Percentiles rank a stretch among this genome's conserved stretches.
Conservation (phyloP, 2,113 vertebrate genomes). For the Takifugu bimaculatus region DNA sequence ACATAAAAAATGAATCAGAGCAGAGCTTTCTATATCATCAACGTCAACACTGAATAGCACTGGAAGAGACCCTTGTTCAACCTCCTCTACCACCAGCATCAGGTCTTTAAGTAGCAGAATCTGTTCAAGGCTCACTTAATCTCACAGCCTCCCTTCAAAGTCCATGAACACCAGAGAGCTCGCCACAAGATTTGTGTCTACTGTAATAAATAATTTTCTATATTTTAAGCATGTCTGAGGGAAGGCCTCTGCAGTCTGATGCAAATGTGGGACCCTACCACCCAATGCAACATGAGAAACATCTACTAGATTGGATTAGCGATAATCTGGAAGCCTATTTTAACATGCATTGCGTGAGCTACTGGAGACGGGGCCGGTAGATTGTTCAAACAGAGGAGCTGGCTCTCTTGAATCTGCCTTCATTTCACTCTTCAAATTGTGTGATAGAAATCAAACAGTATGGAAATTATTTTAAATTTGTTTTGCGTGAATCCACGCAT, state of each 20-base stretch:
- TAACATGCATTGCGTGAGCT: constrained; percentile 50
- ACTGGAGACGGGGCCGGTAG: constrained; percentile 34
- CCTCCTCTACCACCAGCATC: no score
- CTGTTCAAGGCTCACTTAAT: no score
- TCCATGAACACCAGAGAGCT: no score
- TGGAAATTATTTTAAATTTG: constrained; percentile 51
- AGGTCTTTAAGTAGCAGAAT: no score
- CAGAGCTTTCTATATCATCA: no score
- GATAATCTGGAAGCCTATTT: constrained; percentile 50
- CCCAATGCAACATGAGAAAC: constrained; percentile 47
- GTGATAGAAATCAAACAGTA: constrained; percentile 52
- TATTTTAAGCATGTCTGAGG: no score
- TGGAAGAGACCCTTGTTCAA: no score
- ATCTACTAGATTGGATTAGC: constrained; percentile 43
- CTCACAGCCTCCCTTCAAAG: no score
- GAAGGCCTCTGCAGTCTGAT: not conserved
- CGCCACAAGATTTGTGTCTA: no score
- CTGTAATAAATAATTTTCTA: no score
- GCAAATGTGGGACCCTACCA: constrained; percentile 34
- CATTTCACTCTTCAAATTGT: constrained; percentile 48
- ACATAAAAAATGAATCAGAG: no score
- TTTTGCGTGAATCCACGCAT: constrained; percentile 25
- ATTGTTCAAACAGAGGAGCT: constrained; percentile 64
- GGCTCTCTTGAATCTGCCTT: constrained; percentile 23
- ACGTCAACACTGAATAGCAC: no score